Evolutionary conservation across 2,797 vertebrate species (phyloP).

Genomic region (Smutsia gigantea): DNA sequence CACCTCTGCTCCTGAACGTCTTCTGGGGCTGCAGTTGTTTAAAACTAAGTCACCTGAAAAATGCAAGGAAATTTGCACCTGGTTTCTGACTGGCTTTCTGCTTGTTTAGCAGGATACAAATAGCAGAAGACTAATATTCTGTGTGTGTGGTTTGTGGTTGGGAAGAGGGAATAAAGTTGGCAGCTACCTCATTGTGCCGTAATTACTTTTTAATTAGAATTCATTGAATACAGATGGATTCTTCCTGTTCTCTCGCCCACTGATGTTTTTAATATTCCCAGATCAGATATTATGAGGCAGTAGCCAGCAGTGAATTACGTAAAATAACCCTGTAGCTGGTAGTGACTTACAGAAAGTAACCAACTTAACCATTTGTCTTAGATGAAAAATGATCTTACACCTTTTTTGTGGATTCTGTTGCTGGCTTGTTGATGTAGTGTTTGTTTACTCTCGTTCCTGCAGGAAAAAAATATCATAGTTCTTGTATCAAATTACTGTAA

Average conservation of each 20-base stretch:
- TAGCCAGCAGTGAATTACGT: constrained; percentile 85
- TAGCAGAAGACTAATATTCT: neutral
- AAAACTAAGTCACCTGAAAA: constrained; percentile 88
- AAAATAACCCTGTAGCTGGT: constrained; percentile 83
- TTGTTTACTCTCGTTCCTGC: constrained; percentile 85
- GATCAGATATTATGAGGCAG: constrained; percentile 84
- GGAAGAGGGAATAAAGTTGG: constrained; percentile 74
- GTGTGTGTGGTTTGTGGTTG: constrained; percentile 44
- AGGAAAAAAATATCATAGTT: constrained; percentile 84
- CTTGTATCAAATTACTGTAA: constrained; percentile 88
- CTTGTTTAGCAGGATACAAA: constrained; percentile 72
- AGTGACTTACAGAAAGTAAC: constrained; percentile 85
- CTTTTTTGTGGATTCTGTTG: constrained; percentile 83
- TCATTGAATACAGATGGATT: constrained; percentile 86
- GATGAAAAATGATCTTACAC: constrained; percentile 85
- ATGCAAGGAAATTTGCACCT: constrained; percentile 81
- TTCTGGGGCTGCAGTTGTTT: constrained; percentile 90
- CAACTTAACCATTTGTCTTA: constrained; percentile 86
- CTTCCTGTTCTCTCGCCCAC: constrained; percentile 78
- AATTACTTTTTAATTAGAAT: constrained; percentile 90
- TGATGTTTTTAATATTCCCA: constrained; percentile 87
- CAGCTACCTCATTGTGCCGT: constrained; percentile 71
- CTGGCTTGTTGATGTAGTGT: constrained; percentile 83
- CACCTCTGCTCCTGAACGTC: constrained; percentile 88
- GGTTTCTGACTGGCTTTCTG: constrained; percentile 48